Evolutionary conservation across 1,140 invertebrate genomes (phyloP).

Genomic region (Himalopsyche phryganea): DNA sequence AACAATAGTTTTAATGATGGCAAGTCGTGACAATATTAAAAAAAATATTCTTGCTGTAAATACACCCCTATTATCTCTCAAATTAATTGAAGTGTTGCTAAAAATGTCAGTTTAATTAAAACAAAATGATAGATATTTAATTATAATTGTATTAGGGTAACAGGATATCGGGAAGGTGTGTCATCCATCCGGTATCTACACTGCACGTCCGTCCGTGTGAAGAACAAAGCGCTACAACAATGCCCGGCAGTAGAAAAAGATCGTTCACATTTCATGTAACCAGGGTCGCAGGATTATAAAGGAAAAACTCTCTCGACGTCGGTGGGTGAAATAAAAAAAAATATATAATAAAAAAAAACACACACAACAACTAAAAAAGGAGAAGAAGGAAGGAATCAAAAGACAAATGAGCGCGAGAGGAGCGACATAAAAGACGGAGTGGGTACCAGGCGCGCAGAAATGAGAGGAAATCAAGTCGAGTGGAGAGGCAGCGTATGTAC

Average conservation of each 20-base stretch:
- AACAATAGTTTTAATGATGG: too few species aligned
- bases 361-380: neutral
- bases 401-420: conserved; percentile 34
- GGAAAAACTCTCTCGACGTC: conserved; percentile 21
- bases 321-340: conserved; percentile 20
- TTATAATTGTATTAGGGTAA: too few species aligned
- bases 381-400: conserved; percentile 31
- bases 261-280: neutral
- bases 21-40: too few species aligned
- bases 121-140: too few species aligned
- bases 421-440: conserved; percentile 29
- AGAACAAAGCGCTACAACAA: conserved; percentile 27
- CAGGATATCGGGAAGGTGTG: conserved; percentile 17
- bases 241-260: neutral
- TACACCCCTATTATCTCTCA: too few species aligned
- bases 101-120: too few species aligned
- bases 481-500: neutral
- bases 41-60: too few species aligned
- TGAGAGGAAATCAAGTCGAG: conserved; percentile 30
- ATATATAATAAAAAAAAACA: conserved; percentile 10
- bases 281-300: conserved; percentile 23
- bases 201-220: conserved; percentile 19
- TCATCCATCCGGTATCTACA: conserved; percentile 22
- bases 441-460: conserved; percentile 4
- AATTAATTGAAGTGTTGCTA: too few species aligned